Conservation (phyloP, 1,140 invertebrate genomes). For the Pseudomyrmex gracilis region DNA sequence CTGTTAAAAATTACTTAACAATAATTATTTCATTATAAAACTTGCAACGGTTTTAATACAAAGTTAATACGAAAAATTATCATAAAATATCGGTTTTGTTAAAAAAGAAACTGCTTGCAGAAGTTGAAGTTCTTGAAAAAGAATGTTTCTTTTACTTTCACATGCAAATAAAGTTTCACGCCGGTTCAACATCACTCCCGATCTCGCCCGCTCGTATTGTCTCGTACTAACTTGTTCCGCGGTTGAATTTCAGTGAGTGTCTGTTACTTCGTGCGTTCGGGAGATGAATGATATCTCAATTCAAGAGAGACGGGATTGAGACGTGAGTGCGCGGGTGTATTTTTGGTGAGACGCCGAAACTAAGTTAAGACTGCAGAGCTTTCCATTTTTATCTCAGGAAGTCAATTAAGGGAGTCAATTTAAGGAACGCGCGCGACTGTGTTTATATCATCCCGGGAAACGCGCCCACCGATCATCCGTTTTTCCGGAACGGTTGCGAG, state of each 20-base stretch:
- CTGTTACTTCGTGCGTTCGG: neutral
- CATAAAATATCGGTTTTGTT: neutral
- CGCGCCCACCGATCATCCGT: too few relatives aligned
- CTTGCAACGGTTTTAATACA: neutral
- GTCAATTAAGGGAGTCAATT: constrained; percentile 5
- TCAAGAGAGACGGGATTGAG: neutral
- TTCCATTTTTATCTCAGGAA: constrained; percentile 10
- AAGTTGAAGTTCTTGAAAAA: neutral
- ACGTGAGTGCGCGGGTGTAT: neutral
- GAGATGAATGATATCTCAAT: neutral
- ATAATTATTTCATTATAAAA: too few relatives aligned
- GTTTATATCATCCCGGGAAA: neutral
- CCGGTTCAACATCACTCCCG: neutral
- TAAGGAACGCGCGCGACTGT: neutral
- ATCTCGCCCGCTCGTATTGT: neutral
- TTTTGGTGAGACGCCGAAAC: neutral
- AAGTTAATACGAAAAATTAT: neutral
- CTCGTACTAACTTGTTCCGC: neutral
- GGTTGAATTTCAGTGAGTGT: neutral
- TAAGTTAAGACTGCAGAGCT: neutral
- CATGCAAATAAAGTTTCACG: neutral
- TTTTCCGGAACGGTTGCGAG: neutral
- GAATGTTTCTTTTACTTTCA: neutral
- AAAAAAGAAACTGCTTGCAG: neutral
- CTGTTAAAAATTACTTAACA: too few relatives aligned